These are phyloP conservation scores for Adrianichthys oophorus DNA, from an alignment of 2,797 vertebrate genomes.

Conservation along the genomic window DNA sequence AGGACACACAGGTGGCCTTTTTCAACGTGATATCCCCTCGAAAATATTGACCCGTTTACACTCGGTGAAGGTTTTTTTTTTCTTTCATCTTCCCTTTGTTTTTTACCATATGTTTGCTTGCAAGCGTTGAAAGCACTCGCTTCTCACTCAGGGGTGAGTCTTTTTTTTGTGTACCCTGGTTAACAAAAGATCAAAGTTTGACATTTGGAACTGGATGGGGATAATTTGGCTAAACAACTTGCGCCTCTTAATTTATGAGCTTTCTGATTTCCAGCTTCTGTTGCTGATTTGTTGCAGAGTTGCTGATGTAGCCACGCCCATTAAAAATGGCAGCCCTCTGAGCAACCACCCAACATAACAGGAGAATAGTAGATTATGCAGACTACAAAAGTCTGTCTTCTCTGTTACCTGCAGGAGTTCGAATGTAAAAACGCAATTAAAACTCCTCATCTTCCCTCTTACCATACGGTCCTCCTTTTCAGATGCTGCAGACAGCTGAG, in stretches of 20 bases:
- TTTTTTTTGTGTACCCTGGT: too few species aligned
- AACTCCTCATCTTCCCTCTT: constrained; percentile 3
- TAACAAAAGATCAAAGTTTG: too few species aligned
- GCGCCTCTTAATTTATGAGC: too few species aligned
- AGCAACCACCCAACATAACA: constrained; percentile 18
- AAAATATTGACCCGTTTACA: not conserved
- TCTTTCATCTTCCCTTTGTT: too few species aligned
- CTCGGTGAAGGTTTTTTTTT: too few species aligned
- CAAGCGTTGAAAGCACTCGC: not conserved
- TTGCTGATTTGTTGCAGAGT: constrained; percentile 3
- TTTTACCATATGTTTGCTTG: not conserved
- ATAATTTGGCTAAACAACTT: too few species aligned
- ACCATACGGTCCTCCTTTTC: constrained; percentile 25
- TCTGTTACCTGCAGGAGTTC: constrained; percentile 7
- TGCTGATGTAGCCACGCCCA: constrained; percentile 16
- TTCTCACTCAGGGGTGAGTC: not conserved
- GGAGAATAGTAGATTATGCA: constrained; percentile 4
- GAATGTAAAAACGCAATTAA: constrained; percentile 4
- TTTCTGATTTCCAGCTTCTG: constrained; percentile 1
- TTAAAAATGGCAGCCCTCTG: not conserved
- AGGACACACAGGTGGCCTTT: constrained; percentile 6
- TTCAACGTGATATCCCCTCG: not conserved
- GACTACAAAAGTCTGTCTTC: not conserved
- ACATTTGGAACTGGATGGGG: too few species aligned
- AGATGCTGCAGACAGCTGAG: constrained; percentile 39